Evolutionary conservation across 2,113 vertebrate species (phyloP), one percentile per base, ranked within the genome.

Genomic region (Calcarius ornatus): DNA sequence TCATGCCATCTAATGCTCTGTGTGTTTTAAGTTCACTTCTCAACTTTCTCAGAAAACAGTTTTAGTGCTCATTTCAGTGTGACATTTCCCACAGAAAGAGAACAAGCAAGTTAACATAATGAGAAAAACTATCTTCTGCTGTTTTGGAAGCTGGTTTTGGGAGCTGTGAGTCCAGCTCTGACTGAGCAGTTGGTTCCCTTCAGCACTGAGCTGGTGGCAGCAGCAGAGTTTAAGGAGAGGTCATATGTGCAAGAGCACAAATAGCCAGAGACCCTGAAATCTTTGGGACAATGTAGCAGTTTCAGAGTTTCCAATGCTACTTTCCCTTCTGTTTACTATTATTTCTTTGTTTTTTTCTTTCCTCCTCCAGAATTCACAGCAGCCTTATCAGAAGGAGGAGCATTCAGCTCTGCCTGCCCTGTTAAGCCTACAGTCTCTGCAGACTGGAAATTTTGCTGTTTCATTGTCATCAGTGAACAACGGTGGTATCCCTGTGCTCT

Each of bases 51-150:
- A 64, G 59, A 38, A 80, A 23, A 38, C 5, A 5, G 5, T 21
- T 54, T 78, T 54, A 33, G 27, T 40, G 35, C 22, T 76, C 35
- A 9, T 69, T 59, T 86, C 69, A 51, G 23, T 33, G 33, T 60
- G 60, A 69, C 16, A 19, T 64, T 71, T 78, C 61, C 37, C n/a
- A 60, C 10, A 45, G 25, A 57, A 63, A 31, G n/a, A 66, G 27
- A 92, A 37, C 21, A 73, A 82, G 30, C 7, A 9, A 38, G 19
- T 22, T 43, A 35, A 69, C 5, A 6, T 12, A 59, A 72, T 12
- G n/a, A 48, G 38, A 18, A 89, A 47, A 6, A 11, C 2, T 1
- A 4, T n/a, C 25, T 48, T 15, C 15, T 0, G 4, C 23, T 21
- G 45, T 18, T 92, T 45, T 54, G 81, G 64, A 35, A 78, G n/a